Base-by-base conservation (phyloP, 1,140 invertebrate genomes). In the Pseudobourletiella spinata region DNA sequence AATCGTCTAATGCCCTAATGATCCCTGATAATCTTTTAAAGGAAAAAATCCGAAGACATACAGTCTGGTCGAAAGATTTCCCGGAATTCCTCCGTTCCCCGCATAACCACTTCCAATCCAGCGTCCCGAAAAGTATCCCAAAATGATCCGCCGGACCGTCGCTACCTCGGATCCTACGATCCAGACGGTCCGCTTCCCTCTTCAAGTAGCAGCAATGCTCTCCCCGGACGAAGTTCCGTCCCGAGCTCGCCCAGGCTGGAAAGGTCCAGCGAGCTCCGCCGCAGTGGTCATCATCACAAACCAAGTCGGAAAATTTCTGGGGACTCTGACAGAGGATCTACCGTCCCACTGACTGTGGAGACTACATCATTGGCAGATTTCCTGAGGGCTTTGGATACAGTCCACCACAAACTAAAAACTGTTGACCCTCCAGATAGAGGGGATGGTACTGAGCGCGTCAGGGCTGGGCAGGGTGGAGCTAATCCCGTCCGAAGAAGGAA, bases 401-500 rank as follows among this genome's bases (percentile, higher is more conserved):
- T 67, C 8, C 65, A 67, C 25, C 52, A 63, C 8, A 63, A 50
- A 28, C 43, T 67, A 16, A 60, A 61, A 26, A n/a, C n/a, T 29
- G n/a, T 44, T 3, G 28, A 30, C 6, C 15, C 22, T 3, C n/a
- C 26, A 25, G 16, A 46, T 14, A 28, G n/a, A 2, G 25, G 20
- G 14, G 48, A 26, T 2, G 35, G 32, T 61, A 16, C 14, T 20
- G 32, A 14, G 11, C 28, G n/a, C 18, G 43, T 18, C 3, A 56
- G 52, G 0, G 44, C 22, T 42, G 14, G 18, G 2, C 51, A 32
- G 16, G 30, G 28, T 29, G 15, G 16, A 18, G 44, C 56, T 25
- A n/a, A n/a, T 57, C n/a, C n/a, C n/a, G n/a, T n/a, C n/a, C 28
- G 67, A 22, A 59, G 57, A 43, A 46, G 67, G 46, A 69, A 66